Percentiles rank a stretch among this genome's conserved stretches.
Conservation (phyloP, 1,140 invertebrate species). For the Polypedilum vanderplanki region DNA sequence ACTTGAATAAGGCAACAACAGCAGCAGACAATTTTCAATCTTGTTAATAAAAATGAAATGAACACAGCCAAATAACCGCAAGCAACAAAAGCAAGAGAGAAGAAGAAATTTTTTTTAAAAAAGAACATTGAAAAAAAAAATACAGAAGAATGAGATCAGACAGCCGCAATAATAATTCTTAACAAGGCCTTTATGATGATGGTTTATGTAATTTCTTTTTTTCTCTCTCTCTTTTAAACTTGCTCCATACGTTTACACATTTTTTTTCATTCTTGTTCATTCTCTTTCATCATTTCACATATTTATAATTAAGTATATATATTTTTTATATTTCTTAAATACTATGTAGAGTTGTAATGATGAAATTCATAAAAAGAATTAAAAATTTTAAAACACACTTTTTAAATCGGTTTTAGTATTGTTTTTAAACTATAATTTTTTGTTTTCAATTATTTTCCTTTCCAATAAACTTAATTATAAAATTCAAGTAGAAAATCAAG, state of each 20-base stretch:
- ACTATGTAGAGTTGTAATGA: too few relatives aligned
- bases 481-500: too few relatives aligned
- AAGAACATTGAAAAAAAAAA: neutral
- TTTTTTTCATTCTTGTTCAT: neutral
- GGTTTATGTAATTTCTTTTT: neutral
- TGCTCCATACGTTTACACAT: neutral
- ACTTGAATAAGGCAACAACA: neutral
- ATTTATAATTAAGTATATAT: too few relatives aligned
- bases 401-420: too few relatives aligned
- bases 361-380: too few relatives aligned
- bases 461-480: too few relatives aligned
- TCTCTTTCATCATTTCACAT: neutral
- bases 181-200: neutral
- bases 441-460: too few relatives aligned
- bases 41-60: slow-evolving; percentile 1
- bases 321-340: too few relatives aligned
- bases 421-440: too few relatives aligned
- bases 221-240: neutral
- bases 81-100: neutral
- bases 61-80: slow-evolving; percentile 5
- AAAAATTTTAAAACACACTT: too few relatives aligned
- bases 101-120: neutral
- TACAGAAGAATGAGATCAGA: neutral
- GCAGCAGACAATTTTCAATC: neutral
- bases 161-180: slow-evolving; percentile 7